These are phyloP conservation scores for Hydra vulgaris DNA, from an alignment of 30 jellyfish, hydroid and myxozoan species.

Conservation along the genomic window DNA sequence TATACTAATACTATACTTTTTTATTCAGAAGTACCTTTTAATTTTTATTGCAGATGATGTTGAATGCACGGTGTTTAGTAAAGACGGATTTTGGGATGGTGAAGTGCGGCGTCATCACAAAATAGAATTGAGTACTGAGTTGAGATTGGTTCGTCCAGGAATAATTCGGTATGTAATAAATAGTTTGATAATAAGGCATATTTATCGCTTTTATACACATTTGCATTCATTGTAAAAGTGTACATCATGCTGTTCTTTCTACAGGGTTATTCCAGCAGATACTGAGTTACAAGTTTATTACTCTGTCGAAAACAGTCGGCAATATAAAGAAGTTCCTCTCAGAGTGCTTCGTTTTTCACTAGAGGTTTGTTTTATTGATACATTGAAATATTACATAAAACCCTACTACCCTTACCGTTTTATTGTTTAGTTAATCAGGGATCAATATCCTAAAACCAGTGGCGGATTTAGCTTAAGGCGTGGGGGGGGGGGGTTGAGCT, in stretches of 20 bases:
- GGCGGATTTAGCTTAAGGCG: too few species aligned
- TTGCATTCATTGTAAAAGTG: neutral
- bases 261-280: conserved; percentile 13
- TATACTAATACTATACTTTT: too few species aligned
- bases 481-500: too few species aligned
- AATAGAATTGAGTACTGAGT: conserved; percentile 25
- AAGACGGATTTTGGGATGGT: conserved; percentile 85
- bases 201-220: neutral
- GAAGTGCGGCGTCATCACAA: conserved; percentile 46
- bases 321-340: conserved; percentile 37
- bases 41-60: conserved; percentile 40
- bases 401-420: too few species aligned
- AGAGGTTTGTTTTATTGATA: conserved; percentile 29
- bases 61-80: conserved; percentile 55
- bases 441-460: too few species aligned
- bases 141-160: conserved; percentile 66
- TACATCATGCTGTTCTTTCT: neutral
- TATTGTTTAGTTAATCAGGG: too few species aligned
- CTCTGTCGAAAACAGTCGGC: conserved; percentile 64
- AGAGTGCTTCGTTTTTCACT: conserved; percentile 27
- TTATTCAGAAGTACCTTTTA: neutral
- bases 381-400: too few species aligned
- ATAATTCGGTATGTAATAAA: conserved; percentile 43
- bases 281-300: conserved; percentile 32
- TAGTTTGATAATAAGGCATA: neutral